phyloP scores from a whole-genome alignment of 2,888 invertebrate genomes.

The Diarsia rubi region DNA sequence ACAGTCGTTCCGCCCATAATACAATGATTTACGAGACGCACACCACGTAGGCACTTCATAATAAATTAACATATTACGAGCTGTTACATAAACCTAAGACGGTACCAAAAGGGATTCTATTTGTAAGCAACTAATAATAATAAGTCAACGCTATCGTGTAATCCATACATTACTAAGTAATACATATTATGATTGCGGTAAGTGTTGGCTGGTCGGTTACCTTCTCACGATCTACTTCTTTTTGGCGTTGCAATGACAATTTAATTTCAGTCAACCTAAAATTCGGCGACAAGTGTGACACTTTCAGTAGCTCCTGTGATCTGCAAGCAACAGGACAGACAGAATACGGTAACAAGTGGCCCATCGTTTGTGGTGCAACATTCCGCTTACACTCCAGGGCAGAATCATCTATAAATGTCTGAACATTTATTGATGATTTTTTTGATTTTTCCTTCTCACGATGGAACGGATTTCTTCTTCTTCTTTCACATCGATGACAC shows the following conservation, averaged over 20 bases:
- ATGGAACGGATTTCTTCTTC: background rate
- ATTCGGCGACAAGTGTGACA: too few relatives aligned
- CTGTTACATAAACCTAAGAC: background rate
- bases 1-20: background rate
- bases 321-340: too few relatives aligned
- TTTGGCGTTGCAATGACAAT: background rate
- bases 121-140: background rate
- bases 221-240: background rate
- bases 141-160: background rate
- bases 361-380: too few relatives aligned
- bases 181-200: background rate
- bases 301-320: too few relatives aligned
- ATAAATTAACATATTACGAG: conserved; percentile 7
- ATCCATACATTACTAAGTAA: background rate
- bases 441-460: too few relatives aligned
- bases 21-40: background rate
- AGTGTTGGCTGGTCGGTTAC: background rate
- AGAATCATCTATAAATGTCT: too few relatives aligned
- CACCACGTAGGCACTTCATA: background rate
- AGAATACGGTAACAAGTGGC: too few relatives aligned
- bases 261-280: too few relatives aligned
- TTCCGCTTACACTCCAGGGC: too few relatives aligned
- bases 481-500: background rate
- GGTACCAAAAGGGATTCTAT: background rate
- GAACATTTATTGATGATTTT: too few relatives aligned